Evolutionary conservation across 2,113 vertebrate species (phyloP).

Genomic region (Apeltes quadracus): DNA sequence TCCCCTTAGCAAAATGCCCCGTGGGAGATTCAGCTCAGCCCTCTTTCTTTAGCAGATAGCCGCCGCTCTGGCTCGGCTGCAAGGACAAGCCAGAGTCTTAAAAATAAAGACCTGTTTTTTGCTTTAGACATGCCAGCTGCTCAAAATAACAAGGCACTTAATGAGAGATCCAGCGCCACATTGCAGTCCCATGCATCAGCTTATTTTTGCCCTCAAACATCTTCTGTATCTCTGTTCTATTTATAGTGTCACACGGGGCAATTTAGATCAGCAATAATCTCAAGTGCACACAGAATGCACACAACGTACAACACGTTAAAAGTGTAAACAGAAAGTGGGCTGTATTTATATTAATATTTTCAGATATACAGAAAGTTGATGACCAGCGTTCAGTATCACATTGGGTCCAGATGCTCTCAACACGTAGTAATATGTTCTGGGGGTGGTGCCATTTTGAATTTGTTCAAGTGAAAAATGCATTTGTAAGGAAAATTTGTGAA

Average conservation of each 20-base stretch:
- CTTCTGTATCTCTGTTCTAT: conserved; percentile 78
- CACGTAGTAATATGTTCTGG: background rate
- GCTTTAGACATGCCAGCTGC: conserved; percentile 90
- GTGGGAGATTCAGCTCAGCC: conserved; percentile 61
- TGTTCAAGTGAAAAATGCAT: background rate
- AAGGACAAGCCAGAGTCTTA: conserved; percentile 89
- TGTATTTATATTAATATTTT: conserved; percentile 8
- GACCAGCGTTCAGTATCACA: conserved; percentile 4
- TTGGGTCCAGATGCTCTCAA: background rate
- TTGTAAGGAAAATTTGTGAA: background rate
- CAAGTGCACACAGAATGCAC: conserved; percentile 39
- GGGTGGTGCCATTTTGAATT: background rate
- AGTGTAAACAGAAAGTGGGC: conserved; percentile 24
- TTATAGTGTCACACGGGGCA: conserved; percentile 70
- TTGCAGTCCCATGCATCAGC: conserved; percentile 77
- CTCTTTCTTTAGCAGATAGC: conserved; percentile 85
- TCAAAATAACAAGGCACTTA: conserved; percentile 97
- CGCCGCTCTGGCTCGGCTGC: conserved; percentile 84
- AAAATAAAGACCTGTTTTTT: conserved; percentile 94
- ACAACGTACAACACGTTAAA: conserved; percentile 33
- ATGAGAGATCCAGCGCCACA: conserved; percentile 82
- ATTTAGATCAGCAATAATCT: conserved; percentile 67
- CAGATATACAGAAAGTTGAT: conserved; percentile 9
- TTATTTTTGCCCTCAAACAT: conserved; percentile 79
- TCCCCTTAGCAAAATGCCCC: conserved; percentile 31